Evolutionary conservation across 2,113 vertebrate genomes (phyloP).

Genomic region (Deroptyus accipitrinus): DNA sequence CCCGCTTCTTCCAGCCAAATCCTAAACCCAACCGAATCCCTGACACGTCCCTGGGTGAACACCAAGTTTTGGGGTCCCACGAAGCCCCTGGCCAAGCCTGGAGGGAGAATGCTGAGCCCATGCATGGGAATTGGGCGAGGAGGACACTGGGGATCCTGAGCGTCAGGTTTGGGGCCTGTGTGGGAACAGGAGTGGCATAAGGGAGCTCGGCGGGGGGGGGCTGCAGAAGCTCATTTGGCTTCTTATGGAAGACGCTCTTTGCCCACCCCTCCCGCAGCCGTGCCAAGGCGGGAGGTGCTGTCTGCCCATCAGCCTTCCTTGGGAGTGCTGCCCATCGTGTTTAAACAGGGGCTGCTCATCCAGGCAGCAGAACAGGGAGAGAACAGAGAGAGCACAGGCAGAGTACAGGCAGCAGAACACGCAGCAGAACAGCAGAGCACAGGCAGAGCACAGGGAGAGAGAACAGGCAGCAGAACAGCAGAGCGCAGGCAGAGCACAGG

Average conservation of each 20-base stretch:
- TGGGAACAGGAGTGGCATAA: not conserved
- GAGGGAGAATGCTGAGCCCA: not conserved
- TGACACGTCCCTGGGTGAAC: rapidly evolving
- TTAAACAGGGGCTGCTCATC: not conserved
- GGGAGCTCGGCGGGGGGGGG: not conserved
- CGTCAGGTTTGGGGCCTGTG: not conserved
- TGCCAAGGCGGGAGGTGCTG: not conserved
- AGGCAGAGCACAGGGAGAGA: too few relatives aligned
- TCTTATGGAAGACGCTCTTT: not conserved
- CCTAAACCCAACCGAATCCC: rapidly evolving
- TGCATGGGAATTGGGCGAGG: rapidly evolving
- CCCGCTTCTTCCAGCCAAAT: not conserved
- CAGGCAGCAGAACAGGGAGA: not conserved
- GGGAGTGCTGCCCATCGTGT: not conserved
- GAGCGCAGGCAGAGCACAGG: not conserved
- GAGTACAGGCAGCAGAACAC: too few relatives aligned
- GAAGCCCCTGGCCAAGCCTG: not conserved
- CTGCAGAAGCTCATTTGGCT: not conserved
- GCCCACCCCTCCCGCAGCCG: not conserved
- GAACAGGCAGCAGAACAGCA: not conserved
- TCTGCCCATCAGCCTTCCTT: not conserved
- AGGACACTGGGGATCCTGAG: not conserved
- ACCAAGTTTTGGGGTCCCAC: not conserved
- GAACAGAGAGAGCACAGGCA: not conserved
- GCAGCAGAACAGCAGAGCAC: too few relatives aligned